Base-by-base conservation (phyloP, 2,888 invertebrate genomes). In the Drosophila algonquin region DNA sequence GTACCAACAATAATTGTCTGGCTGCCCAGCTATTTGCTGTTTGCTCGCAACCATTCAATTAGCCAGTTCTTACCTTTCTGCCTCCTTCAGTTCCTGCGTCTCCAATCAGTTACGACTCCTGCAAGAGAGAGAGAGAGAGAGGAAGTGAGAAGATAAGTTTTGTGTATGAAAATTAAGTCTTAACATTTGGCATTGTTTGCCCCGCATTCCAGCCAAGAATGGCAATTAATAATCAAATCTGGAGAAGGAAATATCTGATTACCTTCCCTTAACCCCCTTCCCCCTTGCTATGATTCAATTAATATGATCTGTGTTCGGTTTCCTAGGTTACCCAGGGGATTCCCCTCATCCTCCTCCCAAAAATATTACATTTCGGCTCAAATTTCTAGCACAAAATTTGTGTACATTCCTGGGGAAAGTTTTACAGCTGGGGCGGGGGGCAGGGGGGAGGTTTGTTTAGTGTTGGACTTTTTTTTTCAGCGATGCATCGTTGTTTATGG, bases 1-100 rank as follows among this genome's bases (percentile, higher is more conserved):
- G 74, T 76, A 75, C 71, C 74, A 79, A 78, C 77, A 86, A 88
- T 78, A 77, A 87, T 87, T 85, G 78, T 78, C 78, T 76, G 79
- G 75, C 75, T 79, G 72, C 63, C 55, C 1, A 7, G 40, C 40
- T 40, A 40, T 40, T 40, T 62, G 58, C 53, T 79, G 74, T 83
- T 83, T 82, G 54, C 77, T 51, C 63, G 50, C 53, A 44, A 47
- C 64, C 65, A 69, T 77, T 74, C 74, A 79, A 81, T 84, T 84
- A 79, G 75, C 52, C 60, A 46, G 56, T 3, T 63, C 56, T 67
- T 76, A 61, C 58, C 67, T 71, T 71, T 46, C 24, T 5, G 32
- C 21, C 53, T 18, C n/a, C 35, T 32, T 30, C 44, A 47, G 40
- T 46, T 32, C 44, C 7, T 63, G 51, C 40, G 14, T 40, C 53